These are phyloP conservation scores for Drosophila tropicalis DNA, from an alignment of 1,140 invertebrate genomes.

Conservation along the genomic window DNA sequence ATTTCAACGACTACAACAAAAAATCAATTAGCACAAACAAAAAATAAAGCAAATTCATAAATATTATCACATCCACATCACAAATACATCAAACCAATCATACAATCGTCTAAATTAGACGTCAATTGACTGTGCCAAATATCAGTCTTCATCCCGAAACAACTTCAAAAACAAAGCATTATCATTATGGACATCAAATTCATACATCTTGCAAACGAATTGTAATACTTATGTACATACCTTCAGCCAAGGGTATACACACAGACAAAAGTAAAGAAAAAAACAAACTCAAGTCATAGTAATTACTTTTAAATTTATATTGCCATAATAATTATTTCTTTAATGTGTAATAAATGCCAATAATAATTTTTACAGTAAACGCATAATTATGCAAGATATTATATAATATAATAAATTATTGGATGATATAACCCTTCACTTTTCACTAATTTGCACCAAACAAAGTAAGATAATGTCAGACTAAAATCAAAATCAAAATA, in stretches of 20 bases:
- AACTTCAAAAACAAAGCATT: constrained; percentile 18
- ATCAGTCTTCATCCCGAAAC: constrained; percentile 4
- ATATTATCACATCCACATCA: constrained; percentile 13
- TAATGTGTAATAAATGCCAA: constrained; percentile 56
- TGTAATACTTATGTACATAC: constrained; percentile 39
- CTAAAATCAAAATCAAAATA: not conserved
- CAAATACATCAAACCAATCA: constrained; percentile 52
- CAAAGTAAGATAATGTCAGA: not conserved
- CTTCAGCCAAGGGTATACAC: constrained; percentile 44
- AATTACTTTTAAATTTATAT: constrained; percentile 74
- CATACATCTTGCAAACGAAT: constrained; percentile 16
- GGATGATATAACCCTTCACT: constrained; percentile 29
- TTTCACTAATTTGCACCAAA: not conserved
- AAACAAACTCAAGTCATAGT: constrained; percentile 75
- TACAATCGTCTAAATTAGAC: constrained; percentile 79
- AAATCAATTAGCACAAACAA: constrained; percentile 21
- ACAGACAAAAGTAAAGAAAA: constrained; percentile 38
- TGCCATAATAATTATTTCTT: constrained; percentile 57
- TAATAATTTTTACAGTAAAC: constrained; percentile 71
- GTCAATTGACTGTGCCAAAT: constrained; percentile 44
- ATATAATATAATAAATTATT: constrained; percentile 51
- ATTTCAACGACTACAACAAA: constrained; percentile 13
- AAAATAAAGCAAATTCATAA: constrained; percentile 28
- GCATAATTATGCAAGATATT: constrained; percentile 32
- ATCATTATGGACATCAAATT: constrained; percentile 12